Evolutionary conservation across 2,797 vertebrate genomes (phyloP).

Genomic region (Dermochelys coriacea): DNA sequence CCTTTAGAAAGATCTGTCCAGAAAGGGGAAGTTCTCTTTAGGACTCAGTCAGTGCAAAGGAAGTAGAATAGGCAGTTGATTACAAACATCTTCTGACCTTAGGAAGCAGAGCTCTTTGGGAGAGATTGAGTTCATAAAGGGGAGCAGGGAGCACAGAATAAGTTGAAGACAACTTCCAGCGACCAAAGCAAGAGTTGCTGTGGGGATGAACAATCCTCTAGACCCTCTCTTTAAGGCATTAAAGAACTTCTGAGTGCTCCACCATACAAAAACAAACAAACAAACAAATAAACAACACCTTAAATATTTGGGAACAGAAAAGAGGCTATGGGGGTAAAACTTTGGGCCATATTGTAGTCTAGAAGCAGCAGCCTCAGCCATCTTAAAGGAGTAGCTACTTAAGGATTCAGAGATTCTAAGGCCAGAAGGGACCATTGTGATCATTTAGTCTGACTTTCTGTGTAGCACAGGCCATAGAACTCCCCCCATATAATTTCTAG

Average conservation of each 20-base stretch:
- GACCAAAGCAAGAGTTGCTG: not conserved
- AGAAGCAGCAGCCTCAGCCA: not conserved
- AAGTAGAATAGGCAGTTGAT: not conserved
- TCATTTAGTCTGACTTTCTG: not conserved
- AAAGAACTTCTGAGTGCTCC: not conserved
- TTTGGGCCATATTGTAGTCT: not conserved
- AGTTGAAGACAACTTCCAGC: not conserved
- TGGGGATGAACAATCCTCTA: not conserved
- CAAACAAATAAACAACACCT: too few species aligned
- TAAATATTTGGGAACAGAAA: not conserved
- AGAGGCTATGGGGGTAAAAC: not conserved
- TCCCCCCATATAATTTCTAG: not conserved
- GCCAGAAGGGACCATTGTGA: not conserved
- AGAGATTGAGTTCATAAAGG: not conserved
- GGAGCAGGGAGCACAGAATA: not conserved
- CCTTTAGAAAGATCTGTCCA: accelerated
- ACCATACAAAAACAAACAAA: not conserved
- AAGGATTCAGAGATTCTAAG: not conserved
- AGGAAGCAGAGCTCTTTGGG: not conserved
- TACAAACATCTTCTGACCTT: not conserved
- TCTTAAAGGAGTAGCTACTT: not conserved
- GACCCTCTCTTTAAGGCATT: not conserved
- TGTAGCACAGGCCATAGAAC: not conserved
- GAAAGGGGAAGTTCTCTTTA: not conserved
- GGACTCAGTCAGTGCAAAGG: accelerated